Evolutionary conservation across 2,797 vertebrate genomes (phyloP).

Genomic region (Acipenser transmontanus): DNA sequence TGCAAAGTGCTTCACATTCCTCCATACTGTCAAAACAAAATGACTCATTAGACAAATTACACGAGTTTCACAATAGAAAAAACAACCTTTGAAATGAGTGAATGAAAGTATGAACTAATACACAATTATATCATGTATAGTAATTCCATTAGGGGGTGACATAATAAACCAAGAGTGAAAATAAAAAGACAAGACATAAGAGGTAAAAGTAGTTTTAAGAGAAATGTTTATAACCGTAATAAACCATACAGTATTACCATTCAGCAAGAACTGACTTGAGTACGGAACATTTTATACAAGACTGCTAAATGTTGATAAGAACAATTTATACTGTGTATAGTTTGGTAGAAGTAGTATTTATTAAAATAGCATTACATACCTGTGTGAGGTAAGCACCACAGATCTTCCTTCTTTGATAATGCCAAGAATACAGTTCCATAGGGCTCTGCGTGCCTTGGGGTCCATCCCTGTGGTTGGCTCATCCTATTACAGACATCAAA

Average conservation of each 20-base stretch:
- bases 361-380: constrained; percentile 46
- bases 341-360: constrained; percentile 5
- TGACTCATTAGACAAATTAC: background rate
- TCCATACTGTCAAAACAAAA: constrained; percentile 75
- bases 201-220: background rate
- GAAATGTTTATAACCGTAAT: background rate
- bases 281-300: background rate
- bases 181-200: too few species aligned
- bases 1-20: constrained; percentile 94
- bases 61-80: background rate
- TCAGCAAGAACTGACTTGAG: background rate
- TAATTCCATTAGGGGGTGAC: too few species aligned
- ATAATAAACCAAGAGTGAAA: too few species aligned
- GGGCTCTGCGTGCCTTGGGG: constrained; percentile 85
- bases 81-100: background rate
- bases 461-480: constrained; percentile 99
- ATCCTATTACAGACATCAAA: constrained; percentile 57
- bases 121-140: background rate
- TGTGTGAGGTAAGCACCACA: constrained; percentile 95
- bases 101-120: background rate
- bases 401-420: constrained; percentile 87
- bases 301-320: background rate
- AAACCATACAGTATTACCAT: background rate
- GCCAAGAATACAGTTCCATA: constrained; percentile 79
- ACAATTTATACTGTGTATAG: too few species aligned